These are phyloP conservation scores for Numenius phaeopus DNA, from an alignment of 2,797 vertebrate genomes.

Conservation along the genomic window DNA sequence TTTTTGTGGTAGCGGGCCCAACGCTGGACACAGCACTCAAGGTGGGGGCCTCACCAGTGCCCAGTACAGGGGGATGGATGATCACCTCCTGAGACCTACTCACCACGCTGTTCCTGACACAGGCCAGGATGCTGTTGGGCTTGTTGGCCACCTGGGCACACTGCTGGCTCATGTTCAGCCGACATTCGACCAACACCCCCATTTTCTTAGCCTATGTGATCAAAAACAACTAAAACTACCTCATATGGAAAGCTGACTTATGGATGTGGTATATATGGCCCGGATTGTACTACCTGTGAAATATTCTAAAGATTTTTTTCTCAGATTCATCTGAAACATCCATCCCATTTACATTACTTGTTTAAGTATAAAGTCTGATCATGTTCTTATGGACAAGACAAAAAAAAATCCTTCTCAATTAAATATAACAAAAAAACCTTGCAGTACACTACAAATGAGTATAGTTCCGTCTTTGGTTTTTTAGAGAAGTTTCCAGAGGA, in stretches of 20 bases:
- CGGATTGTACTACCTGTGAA: not conserved
- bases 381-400: not conserved
- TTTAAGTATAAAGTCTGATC: not conserved
- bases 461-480: not conserved
- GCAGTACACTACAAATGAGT: not conserved
- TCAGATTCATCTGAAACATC: not conserved
- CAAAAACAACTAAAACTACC: not conserved
- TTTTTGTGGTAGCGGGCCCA: no score
- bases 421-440: not conserved
- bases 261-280: not conserved
- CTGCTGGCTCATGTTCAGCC: no score
- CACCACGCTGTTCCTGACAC: no score
- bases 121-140: no score
- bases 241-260: not conserved
- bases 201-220: not conserved
- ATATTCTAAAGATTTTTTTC: not conserved
- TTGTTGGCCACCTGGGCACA: no score
- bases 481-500: not conserved
- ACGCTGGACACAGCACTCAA: no score
- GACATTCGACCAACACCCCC: no score
- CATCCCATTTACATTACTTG: not conserved
- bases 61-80: no score
- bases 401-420: not conserved
- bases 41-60: no score
- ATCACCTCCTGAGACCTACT: no score